These are phyloP conservation scores for Azemiops feae DNA, from an alignment of 2,113 vertebrate species.

Conservation along the genomic window DNA sequence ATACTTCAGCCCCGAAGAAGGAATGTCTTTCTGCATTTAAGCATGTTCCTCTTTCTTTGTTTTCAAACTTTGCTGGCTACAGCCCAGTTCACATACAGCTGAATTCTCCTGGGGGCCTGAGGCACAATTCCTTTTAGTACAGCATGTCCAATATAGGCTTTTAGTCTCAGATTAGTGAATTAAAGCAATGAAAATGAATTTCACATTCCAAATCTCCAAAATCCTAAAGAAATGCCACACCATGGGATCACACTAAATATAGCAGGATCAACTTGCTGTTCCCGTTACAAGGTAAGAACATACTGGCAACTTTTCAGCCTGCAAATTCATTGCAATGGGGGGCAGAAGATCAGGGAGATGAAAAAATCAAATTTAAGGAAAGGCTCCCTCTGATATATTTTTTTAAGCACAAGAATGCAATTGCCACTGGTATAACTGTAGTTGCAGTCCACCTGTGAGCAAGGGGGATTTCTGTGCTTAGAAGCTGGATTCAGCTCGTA, in stretches of 20 bases:
- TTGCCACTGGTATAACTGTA: slow-evolving; percentile 57
- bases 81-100: background rate
- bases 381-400: slow-evolving; percentile 44
- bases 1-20: background rate
- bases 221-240: slow-evolving; percentile 54
- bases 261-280: slow-evolving; percentile 61
- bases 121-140: slow-evolving; percentile 53
- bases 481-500: slow-evolving; percentile 51
- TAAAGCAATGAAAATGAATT: slow-evolving; percentile 69
- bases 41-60: background rate
- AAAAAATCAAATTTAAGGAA: slow-evolving; percentile 48
- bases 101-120: slow-evolving; percentile 48
- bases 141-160: slow-evolving; percentile 54
- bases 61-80: slow-evolving; percentile 25
- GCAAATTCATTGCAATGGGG: slow-evolving; percentile 49
- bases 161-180: slow-evolving; percentile 70
- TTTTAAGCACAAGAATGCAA: slow-evolving; percentile 48
- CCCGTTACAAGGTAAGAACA: slow-evolving; percentile 60
- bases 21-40: slow-evolving; percentile 25
- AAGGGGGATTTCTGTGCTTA: slow-evolving; percentile 56
- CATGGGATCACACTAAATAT: slow-evolving; percentile 58
- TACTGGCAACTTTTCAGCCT: slow-evolving; percentile 61
- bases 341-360: background rate
- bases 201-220: slow-evolving; percentile 63
- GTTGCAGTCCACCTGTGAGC: slow-evolving; percentile 37